Percentiles rank a stretch among this genome's conserved stretches.
Conservation (phyloP, 2,113 vertebrate species). For the Manacus vitellinus region DNA sequence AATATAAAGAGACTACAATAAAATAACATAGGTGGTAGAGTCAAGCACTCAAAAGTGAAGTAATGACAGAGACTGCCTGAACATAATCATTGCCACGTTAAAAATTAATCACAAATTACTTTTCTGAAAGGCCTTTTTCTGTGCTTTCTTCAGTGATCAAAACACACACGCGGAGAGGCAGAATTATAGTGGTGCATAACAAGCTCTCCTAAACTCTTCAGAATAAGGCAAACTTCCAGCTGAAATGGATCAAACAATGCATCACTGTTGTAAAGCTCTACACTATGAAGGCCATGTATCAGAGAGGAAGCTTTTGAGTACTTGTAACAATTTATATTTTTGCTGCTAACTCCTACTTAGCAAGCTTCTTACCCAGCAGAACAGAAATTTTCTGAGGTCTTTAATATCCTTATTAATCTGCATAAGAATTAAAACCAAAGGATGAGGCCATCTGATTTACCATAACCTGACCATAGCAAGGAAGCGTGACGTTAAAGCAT, state of each 20-base stretch:
- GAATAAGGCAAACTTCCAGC: not conserved
- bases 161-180: not conserved
- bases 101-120: not conserved
- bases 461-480: not conserved
- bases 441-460: not conserved
- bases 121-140: not conserved
- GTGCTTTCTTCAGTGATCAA: slow-evolving; percentile 4
- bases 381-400: not conserved
- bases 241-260: not conserved
- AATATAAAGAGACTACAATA: not conserved
- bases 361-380: not conserved
- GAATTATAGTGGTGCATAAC: not conserved
- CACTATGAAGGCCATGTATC: rapidly evolving
- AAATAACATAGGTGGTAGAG: not conserved
- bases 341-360: not conserved
- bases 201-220: not conserved
- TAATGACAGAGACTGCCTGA: not conserved
- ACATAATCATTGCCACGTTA: not conserved
- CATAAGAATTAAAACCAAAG: not conserved
- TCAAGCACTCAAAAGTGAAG: not conserved
- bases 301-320: not conserved
- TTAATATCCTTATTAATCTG: not conserved
- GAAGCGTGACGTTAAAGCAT: not conserved
- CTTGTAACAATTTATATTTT: not conserved
- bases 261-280: not conserved